Conservation (phyloP, 2,888 invertebrate species). For the Apotomis turbidana region DNA sequence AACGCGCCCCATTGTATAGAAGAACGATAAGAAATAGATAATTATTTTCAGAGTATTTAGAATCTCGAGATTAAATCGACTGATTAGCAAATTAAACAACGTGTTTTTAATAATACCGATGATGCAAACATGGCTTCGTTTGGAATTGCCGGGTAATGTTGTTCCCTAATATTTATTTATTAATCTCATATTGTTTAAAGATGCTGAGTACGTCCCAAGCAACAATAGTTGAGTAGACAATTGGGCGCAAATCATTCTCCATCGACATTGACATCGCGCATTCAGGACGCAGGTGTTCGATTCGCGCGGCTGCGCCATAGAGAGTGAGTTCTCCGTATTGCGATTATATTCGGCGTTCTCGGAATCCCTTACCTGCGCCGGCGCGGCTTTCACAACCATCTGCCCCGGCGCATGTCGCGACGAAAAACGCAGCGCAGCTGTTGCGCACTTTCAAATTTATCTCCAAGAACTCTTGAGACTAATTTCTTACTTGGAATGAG, state of each 20-base stretch:
- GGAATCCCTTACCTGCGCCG: constrained; percentile 77
- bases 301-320: constrained; percentile 68
- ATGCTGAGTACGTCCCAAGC: neutral
- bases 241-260: constrained; percentile 28
- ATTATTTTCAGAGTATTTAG: neutral
- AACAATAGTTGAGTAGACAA: constrained; percentile 30
- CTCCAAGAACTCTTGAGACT: constrained; percentile 23
- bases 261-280: constrained; percentile 40
- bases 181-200: constrained; percentile 1
- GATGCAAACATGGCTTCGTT: no score
- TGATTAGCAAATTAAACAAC: neutral
- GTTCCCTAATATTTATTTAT: neutral
- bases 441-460: constrained; percentile 35
- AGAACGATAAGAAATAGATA: neutral
- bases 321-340: constrained; percentile 75
- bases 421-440: constrained; percentile 49
- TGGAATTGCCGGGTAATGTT: no score
- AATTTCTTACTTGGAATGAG: constrained; percentile 26
- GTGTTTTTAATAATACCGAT: neutral
- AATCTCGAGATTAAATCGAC: constrained; percentile 5
- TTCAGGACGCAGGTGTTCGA: constrained; percentile 64
- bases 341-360: constrained; percentile 81
- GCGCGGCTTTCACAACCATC: constrained; percentile 76
- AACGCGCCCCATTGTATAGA: neutral
- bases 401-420: constrained; percentile 59